Conservation (phyloP, 1,140 invertebrate species). For the Colletes latitarsis region DNA sequence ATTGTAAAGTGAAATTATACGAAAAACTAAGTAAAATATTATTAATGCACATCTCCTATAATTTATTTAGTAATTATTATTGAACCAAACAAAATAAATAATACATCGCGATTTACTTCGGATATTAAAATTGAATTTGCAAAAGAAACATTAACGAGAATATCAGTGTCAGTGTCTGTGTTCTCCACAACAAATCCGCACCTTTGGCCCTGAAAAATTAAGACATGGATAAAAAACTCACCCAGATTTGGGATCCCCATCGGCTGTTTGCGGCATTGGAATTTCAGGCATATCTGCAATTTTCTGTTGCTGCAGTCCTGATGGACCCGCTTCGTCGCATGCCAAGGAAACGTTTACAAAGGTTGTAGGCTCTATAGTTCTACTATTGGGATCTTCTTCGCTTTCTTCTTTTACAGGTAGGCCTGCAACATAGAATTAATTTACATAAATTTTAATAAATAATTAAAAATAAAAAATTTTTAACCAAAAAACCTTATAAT, state of each 20-base stretch:
- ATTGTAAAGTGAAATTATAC: background rate
- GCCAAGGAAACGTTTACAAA: slow-evolving; percentile 80
- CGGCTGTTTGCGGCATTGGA: slow-evolving; percentile 70
- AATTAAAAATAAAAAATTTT: background rate
- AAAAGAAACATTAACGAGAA: slow-evolving; percentile 12
- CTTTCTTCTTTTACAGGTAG: slow-evolving; percentile 78
- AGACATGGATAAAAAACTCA: slow-evolving; percentile 79
- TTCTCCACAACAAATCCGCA: slow-evolving; percentile 75
- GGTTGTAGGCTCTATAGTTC: slow-evolving; percentile 77
- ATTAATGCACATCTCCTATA: background rate
- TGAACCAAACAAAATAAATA: background rate
- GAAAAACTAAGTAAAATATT: background rate
- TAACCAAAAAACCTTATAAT: background rate
- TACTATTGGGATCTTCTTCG: slow-evolving; percentile 74
- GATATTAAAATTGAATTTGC: background rate
- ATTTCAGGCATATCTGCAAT: slow-evolving; percentile 75
- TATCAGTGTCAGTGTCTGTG: slow-evolving; percentile 68
- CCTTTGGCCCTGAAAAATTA: slow-evolving; percentile 73
- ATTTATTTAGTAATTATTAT: background rate
- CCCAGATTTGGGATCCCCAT: slow-evolving; percentile 81
- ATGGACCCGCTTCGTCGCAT: slow-evolving; percentile 82
- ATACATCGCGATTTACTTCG: background rate
- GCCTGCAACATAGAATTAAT: slow-evolving; percentile 60
- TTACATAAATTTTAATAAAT: background rate
- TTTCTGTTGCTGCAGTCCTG: slow-evolving; percentile 81